phyloP scores from a whole-genome alignment of 2,113 vertebrate species.

The Cervus canadensis region DNA sequence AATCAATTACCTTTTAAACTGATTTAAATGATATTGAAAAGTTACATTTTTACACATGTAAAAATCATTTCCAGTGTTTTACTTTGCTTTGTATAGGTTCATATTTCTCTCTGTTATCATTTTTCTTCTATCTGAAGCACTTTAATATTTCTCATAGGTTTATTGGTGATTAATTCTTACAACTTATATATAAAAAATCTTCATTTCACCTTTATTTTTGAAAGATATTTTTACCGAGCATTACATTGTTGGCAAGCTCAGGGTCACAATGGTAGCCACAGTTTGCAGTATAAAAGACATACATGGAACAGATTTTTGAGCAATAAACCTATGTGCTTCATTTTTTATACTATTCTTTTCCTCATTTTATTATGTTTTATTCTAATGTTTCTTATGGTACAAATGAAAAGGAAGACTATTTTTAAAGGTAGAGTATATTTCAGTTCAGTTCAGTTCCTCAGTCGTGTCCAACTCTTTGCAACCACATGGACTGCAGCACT shows the following conservation, averaged over 20 bases:
- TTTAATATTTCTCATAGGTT: background rate
- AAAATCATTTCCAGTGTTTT: background rate
- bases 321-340: background rate
- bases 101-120: background rate
- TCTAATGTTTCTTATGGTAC: background rate
- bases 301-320: background rate
- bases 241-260: background rate
- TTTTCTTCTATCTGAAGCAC: background rate
- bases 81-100: background rate
- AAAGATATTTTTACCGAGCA: background rate
- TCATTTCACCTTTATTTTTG: background rate
- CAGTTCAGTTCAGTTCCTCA: background rate
- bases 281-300: background rate
- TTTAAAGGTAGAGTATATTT: background rate
- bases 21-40: background rate
- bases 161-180: background rate
- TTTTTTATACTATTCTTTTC: background rate
- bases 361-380: background rate
- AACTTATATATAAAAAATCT: background rate
- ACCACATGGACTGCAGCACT: background rate
- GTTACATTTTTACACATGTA: background rate
- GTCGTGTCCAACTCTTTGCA: rapidly evolving
- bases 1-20: background rate
- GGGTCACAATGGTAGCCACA: background rate
- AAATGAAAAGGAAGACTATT: background rate